Evolutionary conservation across 2,888 invertebrate genomes (phyloP).

Genomic region (Tinea trinotella): DNA sequence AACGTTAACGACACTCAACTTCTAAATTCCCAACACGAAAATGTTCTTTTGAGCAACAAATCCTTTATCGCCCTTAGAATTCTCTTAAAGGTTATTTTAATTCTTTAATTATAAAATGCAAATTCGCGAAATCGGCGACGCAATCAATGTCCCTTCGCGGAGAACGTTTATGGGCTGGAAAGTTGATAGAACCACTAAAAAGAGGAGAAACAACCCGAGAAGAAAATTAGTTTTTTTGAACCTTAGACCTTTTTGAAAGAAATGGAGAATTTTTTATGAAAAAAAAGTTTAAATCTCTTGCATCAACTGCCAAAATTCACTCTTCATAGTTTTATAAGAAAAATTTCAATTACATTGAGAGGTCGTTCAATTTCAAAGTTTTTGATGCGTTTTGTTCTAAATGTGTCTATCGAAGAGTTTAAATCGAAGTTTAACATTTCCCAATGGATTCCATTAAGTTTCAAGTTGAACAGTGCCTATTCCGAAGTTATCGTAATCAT

Average conservation of each 20-base stretch:
- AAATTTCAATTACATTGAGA: background rate
- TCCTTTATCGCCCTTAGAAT: conserved; percentile 4
- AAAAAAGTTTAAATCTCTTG: background rate
- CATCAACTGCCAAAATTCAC: background rate
- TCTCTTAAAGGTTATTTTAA: conserved; percentile 27
- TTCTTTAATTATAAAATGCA: conserved; percentile 71
- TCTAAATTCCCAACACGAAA: conserved; percentile 4
- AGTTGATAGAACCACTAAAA: conserved; percentile 50
- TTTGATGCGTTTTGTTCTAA: conserved; percentile 13
- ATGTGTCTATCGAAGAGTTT: conserved; percentile 16
- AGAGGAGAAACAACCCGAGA: conserved; percentile 15
- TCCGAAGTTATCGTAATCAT: conserved; percentile 20
- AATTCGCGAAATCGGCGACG: conserved; percentile 43
- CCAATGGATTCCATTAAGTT: conserved; percentile 15
- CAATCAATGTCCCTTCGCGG: conserved; percentile 50
- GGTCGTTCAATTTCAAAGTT: background rate
- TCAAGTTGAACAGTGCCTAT: conserved; percentile 17
- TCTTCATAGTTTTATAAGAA: background rate
- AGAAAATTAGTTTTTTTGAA: conserved; percentile 20
- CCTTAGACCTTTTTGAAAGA: conserved; percentile 7
- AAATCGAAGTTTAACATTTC: conserved; percentile 14
- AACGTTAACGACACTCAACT: background rate
- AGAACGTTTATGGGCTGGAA: conserved; percentile 61
- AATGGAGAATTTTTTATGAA: conserved; percentile 12
- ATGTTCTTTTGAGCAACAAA: conserved; percentile 9